Base-by-base conservation (phyloP, 2,797 vertebrate species). In the Loris lydekkerianus region DNA sequence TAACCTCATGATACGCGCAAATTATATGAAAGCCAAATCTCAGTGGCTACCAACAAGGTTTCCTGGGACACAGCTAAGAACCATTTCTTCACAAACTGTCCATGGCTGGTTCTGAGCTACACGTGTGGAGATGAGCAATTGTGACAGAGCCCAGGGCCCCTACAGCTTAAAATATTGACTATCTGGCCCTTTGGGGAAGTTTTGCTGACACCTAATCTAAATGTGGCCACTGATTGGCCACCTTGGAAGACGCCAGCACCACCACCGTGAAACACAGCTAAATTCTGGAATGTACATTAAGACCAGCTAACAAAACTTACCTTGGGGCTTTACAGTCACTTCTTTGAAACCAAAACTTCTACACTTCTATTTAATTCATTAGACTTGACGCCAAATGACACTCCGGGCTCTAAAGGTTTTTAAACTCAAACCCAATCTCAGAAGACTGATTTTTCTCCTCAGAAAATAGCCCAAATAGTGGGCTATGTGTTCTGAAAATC, bases 51-150 rank as follows among this genome's bases (percentile, higher is more conserved):
- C 53, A 8, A 40, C 23, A 4, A 65, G 40, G 20, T 29, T 61
- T 29, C 11, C 10, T 29, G 10, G 86, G 27, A 91, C 77, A 40
- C 56, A 83, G 63, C 14, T 2, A 40, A 3, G 14, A 29, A 21
- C 21, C 7, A 5, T 9, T 25, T 3, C 3, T 20, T 53, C 43
- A 21, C n/a, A 20, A 1, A 4, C 2, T 7, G 31, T 18, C 27
- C 20, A 1, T 0, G 3, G 75, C 80, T 65, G 65, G 23, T 29
- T 56, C 29, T 23, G 31, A 0, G 56, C 67, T 17, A 2, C 76
- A 20, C 27, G 56, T n/a, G 49, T 70, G 46, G 61, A 80, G n/a
- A 1, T 20, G 67, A 58, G 49, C 1, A 27, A 31, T 4, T 10
- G 23, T 9, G 9, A 81, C 27, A 46, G 27, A 53, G 17, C 27